phyloP scores from a whole-genome alignment of 1,140 invertebrate species.

The Hyposmocoma kahamanoa region DNA sequence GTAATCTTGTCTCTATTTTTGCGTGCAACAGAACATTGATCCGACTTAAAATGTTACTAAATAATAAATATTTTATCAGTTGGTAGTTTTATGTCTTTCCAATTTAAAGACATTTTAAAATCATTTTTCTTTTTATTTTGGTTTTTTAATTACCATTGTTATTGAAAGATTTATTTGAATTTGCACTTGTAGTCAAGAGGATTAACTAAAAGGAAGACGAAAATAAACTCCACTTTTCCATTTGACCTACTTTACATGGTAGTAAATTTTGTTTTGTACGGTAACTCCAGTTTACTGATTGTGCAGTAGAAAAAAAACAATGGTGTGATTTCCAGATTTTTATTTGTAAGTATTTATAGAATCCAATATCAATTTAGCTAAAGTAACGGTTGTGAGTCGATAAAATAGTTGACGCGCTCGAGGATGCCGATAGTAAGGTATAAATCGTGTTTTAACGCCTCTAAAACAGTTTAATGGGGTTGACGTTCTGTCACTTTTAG shows the following conservation, averaged over 20 bases:
- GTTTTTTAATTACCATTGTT: too few relatives aligned
- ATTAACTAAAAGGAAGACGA: too few relatives aligned
- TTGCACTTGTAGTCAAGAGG: too few relatives aligned
- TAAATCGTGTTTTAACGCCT: conserved; percentile 27
- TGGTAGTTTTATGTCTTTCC: too few relatives aligned
- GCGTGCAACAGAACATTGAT: too few relatives aligned
- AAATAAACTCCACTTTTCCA: too few relatives aligned
- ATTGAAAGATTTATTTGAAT: too few relatives aligned
- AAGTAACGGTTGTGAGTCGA: conserved; percentile 47
- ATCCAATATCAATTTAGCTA: conserved; percentile 60
- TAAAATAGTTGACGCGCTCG: conserved; percentile 36
- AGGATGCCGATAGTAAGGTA: conserved; percentile 50
- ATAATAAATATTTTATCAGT: too few relatives aligned
- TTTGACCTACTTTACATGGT: conserved; percentile 47
- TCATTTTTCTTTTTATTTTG: too few relatives aligned
- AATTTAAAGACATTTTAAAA: too few relatives aligned
- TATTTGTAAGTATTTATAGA: conserved; percentile 75
- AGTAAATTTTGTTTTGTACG: conserved; percentile 31
- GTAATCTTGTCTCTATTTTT: too few relatives aligned
- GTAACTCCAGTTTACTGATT: conserved; percentile 64
- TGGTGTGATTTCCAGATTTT: conserved; percentile 74
- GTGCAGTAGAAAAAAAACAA: conserved; percentile 73
- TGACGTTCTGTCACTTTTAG: conserved; percentile 67
- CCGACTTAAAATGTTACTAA: too few relatives aligned
- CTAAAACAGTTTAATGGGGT: conserved; percentile 46